Conservation (phyloP, 2,888 invertebrate species). For the Baccha elongata region DNA sequence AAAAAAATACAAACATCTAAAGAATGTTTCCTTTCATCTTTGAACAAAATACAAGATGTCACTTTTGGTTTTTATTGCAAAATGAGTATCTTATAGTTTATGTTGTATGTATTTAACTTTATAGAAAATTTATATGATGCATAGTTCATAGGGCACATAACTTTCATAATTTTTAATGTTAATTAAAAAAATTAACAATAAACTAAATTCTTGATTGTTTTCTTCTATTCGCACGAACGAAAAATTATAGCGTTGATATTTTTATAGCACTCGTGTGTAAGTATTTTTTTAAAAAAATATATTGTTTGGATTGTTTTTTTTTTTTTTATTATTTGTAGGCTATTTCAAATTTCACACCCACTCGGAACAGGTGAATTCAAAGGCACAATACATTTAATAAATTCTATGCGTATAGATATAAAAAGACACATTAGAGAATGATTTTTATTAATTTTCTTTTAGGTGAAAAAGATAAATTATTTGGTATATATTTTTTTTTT, state of each 20-base stretch:
- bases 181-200: background rate
- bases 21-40: slow-evolving; percentile 52
- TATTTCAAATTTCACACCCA: slow-evolving; percentile 64
- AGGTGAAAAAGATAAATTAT: slow-evolving; percentile 37
- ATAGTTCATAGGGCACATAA: slow-evolving; percentile 39
- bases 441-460: slow-evolving; percentile 38
- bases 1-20: slow-evolving; percentile 41
- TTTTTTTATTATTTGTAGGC: slow-evolving; percentile 8
- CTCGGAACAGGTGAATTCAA: slow-evolving; percentile 66
- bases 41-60: slow-evolving; percentile 10
- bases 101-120: background rate
- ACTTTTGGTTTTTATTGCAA: slow-evolving; percentile 30
- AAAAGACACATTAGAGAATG: slow-evolving; percentile 8
- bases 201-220: slow-evolving; percentile 9
- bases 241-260: slow-evolving; percentile 50
- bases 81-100: slow-evolving; percentile 18
- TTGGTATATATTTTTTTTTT: slow-evolving; percentile 33
- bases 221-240: slow-evolving; percentile 25
- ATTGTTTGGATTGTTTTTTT: slow-evolving; percentile 22
- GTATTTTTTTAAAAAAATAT: background rate
- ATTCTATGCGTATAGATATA: background rate
- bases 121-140: slow-evolving; percentile 14
- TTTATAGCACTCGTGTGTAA: slow-evolving; percentile 57
- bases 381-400: slow-evolving; percentile 30
- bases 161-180: slow-evolving; percentile 31